Evolutionary conservation across 2,113 vertebrate species (phyloP), one percentile per base, ranked within the genome.

Genomic region (Muntiacus reevesi): DNA sequence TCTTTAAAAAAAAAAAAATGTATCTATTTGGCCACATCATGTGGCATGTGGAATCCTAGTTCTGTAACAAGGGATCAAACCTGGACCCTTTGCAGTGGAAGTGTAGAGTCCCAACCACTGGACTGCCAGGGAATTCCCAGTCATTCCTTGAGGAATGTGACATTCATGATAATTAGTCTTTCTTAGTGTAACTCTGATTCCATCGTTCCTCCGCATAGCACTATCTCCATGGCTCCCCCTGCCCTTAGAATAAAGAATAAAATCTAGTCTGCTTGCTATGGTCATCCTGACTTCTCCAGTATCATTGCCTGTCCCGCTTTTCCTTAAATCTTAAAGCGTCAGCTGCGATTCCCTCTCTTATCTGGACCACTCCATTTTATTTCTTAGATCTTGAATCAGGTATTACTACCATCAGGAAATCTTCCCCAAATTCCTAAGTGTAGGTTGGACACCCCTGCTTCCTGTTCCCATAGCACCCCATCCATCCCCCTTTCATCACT

Each of bases 401-500:
- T 11, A 6, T 90, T 60, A 74, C 50, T 79, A 52, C 19, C 25
- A 90, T 43, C 52, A 88, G 40, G 27, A 85, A 83, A n/a, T 83
- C 27, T 86, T 40, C 30, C 87, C 45, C 33, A 25, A 40, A 25
- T 57, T 83, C 17, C 67, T 27, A 50, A 67, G n/a, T 84, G 52
- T 74, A 33, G 6, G 7, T 21, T 92, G 71, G 36, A 8, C 9
- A 19, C 15, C 8, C 21, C 12, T 10, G 21, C 6, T 83, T 9
- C 25, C 36, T 81, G 28, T 36, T 59, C 16, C 40, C 76, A 2
- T 4, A 17, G 30, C 30, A 13, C 17, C 16, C 57, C 1, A 2
- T 10, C 59, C 7, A 1, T 21, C 2, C 19, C 14, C 19, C n/a
- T 4, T 28, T 74, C 33, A 2, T 28, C 23, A 12, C 2, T 23